These are phyloP conservation scores for Portunus trituberculatus DNA, from an alignment of 1,140 invertebrate species.

Conservation along the genomic window DNA sequence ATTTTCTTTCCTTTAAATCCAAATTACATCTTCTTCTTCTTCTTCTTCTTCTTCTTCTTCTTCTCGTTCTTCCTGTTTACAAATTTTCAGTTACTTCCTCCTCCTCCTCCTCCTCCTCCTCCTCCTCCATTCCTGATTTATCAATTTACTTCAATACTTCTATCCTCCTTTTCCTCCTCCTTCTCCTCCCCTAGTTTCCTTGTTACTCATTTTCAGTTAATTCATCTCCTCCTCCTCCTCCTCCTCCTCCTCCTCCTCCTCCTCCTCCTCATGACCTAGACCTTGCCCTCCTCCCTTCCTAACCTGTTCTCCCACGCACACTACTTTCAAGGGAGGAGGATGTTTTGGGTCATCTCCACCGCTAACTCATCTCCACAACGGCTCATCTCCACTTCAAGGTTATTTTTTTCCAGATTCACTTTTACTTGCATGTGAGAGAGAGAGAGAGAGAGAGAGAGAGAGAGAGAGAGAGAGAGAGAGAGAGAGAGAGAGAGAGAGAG, in stretches of 20 bases:
- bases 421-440: neutral
- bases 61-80: neutral
- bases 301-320: slow-evolving; percentile 18
- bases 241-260: neutral
- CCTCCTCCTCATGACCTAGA: slow-evolving; percentile 4
- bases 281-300: slow-evolving; percentile 6
- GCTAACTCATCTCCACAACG: neutral
- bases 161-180: no score
- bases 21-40: neutral
- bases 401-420: neutral
- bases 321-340: neutral
- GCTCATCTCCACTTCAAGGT: neutral
- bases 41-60: neutral
- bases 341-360: neutral
- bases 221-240: neutral
- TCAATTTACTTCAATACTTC: no score
- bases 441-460: slow-evolving; percentile 20
- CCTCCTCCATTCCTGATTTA: no score
- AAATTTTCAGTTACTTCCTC: no score
- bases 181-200: neutral
- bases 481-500: slow-evolving; percentile 8
- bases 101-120: no score
- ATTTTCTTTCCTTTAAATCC: neutral
- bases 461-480: slow-evolving; percentile 20
- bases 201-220: neutral